phyloP scores from a whole-genome alignment of 2,797 vertebrate genomes.

The Leptoclinus maculatus region DNA sequence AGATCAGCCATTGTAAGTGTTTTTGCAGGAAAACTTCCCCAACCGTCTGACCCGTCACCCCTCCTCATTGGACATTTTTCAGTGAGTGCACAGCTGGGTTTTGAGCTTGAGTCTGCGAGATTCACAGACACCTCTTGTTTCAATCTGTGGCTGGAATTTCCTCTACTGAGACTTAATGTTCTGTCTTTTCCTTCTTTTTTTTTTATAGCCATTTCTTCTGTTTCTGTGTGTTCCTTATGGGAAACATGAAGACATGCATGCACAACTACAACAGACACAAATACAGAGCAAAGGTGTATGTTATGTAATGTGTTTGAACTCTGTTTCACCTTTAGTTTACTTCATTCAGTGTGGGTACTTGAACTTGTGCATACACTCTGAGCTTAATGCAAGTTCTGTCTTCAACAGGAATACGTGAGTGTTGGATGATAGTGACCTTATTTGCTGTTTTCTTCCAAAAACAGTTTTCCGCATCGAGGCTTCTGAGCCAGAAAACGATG shows the following conservation, averaged over 20 bases:
- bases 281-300: neutral
- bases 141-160: conserved; percentile 47
- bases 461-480: neutral
- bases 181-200: neutral
- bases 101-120: conserved; percentile 5
- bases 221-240: neutral
- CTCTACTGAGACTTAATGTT: conserved; percentile 23
- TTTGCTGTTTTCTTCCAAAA: neutral
- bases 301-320: neutral
- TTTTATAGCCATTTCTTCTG: neutral
- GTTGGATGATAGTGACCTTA: too few species aligned
- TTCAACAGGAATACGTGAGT: too few species aligned
- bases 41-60: neutral
- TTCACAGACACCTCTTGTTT: conserved; percentile 38
- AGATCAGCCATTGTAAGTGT: neutral
- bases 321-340: neutral
- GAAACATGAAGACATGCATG: neutral
- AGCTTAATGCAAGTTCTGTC: neutral
- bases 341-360: neutral
- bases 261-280: neutral
- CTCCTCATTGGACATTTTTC: neutral
- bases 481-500: neutral
- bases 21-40: neutral
- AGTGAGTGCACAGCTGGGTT: conserved; percentile 28
- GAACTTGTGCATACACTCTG: neutral